Evolutionary conservation across 2,888 invertebrate genomes (phyloP).

Genomic region (Melikaiella ostensackeni): DNA sequence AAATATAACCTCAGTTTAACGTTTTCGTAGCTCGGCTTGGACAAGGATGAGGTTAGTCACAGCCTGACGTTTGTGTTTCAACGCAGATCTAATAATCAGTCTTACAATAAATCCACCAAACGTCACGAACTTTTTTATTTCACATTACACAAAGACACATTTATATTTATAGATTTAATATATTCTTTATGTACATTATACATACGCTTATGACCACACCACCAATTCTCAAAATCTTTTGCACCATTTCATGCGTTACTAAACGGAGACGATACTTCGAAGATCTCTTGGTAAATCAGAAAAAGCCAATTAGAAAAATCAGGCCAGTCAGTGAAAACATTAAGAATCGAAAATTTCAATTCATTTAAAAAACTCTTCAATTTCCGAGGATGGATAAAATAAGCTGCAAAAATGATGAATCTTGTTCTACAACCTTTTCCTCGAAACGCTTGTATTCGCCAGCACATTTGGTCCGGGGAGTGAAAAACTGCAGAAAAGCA

Average conservation of each 20-base stretch:
- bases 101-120: constrained; percentile 57
- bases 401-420: too few species aligned
- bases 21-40: constrained; percentile 93
- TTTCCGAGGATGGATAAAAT: too few species aligned
- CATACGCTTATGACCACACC: constrained; percentile 24
- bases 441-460: too few species aligned
- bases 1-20: constrained; percentile 75
- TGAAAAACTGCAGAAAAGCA: too few species aligned
- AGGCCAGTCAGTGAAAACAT: too few species aligned
- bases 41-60: constrained; percentile 90
- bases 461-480: too few species aligned
- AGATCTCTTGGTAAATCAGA: constrained; percentile 15
- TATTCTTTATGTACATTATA: constrained; percentile 16
- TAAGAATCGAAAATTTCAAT: too few species aligned
- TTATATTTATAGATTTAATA: constrained; percentile 10
- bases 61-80: constrained; percentile 67
- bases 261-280: neutral
- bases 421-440: too few species aligned
- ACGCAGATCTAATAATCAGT: constrained; percentile 60
- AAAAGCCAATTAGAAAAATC: neutral
- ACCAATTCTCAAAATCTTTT: constrained; percentile 22
- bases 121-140: constrained; percentile 53
- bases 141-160: constrained; percentile 18
- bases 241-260: constrained; percentile 3
- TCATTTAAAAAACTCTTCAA: too few species aligned